Base-by-base conservation (phyloP, 2,797 vertebrate species). In the Cheirogaleus major region DNA sequence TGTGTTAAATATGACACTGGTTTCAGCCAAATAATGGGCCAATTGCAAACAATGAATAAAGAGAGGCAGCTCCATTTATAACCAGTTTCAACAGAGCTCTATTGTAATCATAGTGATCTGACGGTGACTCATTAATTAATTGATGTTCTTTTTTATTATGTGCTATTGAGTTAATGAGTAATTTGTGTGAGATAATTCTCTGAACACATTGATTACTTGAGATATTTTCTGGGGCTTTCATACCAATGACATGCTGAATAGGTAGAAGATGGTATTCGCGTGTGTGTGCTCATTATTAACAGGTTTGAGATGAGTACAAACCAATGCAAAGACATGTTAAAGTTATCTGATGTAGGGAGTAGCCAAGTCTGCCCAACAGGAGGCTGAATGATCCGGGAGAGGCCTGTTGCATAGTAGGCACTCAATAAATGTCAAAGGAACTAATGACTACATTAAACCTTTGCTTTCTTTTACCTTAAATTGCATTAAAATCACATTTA, bases 151-250 rank as follows among this genome's bases (percentile, higher is more conserved):
- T 99, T 99, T 99, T 99, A 98, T 99, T 98, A 98, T 98, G 98
- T 98, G 98, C 98, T 98, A 98, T 99, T 98, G 98, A 99, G 98
- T 99, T 99, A 99, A 99, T 99, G 99, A 99, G 99, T 98, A 98
- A 99, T 99, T 99, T 98, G 99, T 98, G 98, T 97, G 98, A 98
- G 98, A 99, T 98, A 99, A 99, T 98, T 99, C 98, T 98, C 98
- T 96, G 98, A 99, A 98, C 97, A 98, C 98, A 97, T 98, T 98
- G 98, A 99, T 99, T 98, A 98, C 97, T 94, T 98, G 97, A 98
- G 97, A 98, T 98, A 98, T 98, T 98, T 98, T 98, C 98, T 97
- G 94, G 96, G 96, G 94, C 98, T 98, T 98, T 98, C 97, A 97
- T 96, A 98, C 91, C 97, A 94, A 73, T 97, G 98, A 98, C 96